Evolutionary conservation across 2,113 vertebrate species (phyloP).

Genomic region (Salvelinus alpinus): DNA sequence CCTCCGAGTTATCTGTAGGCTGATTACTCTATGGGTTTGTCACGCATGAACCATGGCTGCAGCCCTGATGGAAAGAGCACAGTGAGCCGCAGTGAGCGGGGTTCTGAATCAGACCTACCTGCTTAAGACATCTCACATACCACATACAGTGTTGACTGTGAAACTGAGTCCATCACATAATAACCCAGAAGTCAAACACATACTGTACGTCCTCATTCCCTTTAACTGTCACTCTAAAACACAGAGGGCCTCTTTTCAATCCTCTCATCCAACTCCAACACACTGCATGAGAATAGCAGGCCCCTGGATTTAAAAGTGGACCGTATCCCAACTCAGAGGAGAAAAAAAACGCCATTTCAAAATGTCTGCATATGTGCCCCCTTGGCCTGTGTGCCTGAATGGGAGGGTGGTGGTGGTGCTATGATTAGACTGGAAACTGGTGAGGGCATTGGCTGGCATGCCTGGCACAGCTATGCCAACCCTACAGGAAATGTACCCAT

Average conservation of each 20-base stretch:
- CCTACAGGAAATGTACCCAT: background rate
- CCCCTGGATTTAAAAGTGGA: background rate
- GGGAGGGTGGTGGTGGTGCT: background rate
- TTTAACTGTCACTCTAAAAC: constrained; percentile 3
- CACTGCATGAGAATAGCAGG: background rate
- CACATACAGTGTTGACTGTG: background rate
- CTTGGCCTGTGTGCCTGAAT: background rate
- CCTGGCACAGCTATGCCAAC: background rate
- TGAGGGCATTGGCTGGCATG: background rate
- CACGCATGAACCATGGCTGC: constrained; percentile 11
- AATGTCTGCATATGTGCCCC: background rate
- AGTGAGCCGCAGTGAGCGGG: background rate
- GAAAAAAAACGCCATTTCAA: background rate
- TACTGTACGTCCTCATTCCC: background rate
- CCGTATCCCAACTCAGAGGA: constrained; percentile 6
- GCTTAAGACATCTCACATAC: no score
- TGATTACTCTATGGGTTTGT: constrained; percentile 37
- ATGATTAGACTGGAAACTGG: background rate
- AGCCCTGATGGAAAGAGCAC: constrained; percentile 11
- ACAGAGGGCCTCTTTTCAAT: constrained; percentile 3
- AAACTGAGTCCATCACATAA: constrained; percentile 8
- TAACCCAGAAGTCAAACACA: constrained; percentile 12
- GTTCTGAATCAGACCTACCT: no score
- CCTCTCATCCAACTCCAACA: background rate
- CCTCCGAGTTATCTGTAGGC: constrained; percentile 37